These are phyloP conservation scores for Sarcophaga peregrina DNA, from an alignment of 1,140 invertebrate genomes.

Conservation along the genomic window DNA sequence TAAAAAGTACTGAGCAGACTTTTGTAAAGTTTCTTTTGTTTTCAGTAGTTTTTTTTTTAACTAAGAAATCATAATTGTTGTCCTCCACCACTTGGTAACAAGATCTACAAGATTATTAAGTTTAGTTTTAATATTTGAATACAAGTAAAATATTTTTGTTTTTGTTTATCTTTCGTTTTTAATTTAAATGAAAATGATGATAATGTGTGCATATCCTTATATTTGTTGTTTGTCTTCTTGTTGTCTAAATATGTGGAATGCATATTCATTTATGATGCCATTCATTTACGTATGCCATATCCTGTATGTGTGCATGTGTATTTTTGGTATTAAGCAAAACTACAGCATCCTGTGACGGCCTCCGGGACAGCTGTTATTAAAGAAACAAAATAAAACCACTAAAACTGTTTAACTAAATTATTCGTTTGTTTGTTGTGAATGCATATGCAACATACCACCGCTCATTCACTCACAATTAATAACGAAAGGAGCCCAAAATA, in stretches of 20 bases:
- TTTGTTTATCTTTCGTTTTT: background rate
- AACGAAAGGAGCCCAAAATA: background rate
- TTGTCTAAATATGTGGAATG: background rate
- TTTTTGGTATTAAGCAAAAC: background rate
- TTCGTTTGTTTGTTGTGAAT: conserved; percentile 11
- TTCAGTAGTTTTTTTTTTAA: no score
- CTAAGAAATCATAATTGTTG: no score
- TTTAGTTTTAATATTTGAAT: background rate
- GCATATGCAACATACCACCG: conserved; percentile 31
- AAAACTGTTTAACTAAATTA: conserved; percentile 2
- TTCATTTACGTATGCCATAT: background rate
- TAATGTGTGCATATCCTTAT: no score
- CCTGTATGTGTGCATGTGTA: background rate
- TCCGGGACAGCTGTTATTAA: conserved; percentile 36
- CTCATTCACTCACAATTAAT: background rate
- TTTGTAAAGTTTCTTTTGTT: no score
- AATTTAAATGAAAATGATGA: background rate
- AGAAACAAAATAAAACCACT: background rate
- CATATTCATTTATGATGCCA: background rate
- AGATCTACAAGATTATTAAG: background rate
- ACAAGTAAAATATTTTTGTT: no score
- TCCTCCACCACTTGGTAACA: background rate
- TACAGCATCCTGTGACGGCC: conserved; percentile 31
- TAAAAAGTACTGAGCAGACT: no score
- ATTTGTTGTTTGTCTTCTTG: no score